phyloP scores from a whole-genome alignment of 2,113 vertebrate genomes.

The Crotalus helleri region DNA sequence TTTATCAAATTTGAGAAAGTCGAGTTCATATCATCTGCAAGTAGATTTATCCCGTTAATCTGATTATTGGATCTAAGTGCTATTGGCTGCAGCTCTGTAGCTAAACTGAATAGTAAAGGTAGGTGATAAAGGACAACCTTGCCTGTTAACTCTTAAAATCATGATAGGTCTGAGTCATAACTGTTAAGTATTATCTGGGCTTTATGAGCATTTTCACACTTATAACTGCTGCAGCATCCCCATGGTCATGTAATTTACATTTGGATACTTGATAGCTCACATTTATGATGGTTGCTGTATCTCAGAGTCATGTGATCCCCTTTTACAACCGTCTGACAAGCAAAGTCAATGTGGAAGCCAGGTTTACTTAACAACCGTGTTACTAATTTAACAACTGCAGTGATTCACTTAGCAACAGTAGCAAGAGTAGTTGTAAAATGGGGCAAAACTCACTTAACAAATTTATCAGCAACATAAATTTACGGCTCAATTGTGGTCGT shows the following conservation, averaged over 20 bases:
- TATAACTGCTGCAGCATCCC: neutral
- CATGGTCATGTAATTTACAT: neutral
- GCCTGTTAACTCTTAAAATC: neutral
- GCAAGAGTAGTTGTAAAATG: neutral
- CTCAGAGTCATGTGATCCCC: neutral
- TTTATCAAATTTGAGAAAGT: neutral
- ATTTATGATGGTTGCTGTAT: neutral
- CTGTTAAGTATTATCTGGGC: neutral
- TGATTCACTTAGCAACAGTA: neutral
- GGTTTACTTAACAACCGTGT: neutral
- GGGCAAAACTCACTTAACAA: neutral
- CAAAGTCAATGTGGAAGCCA: neutral
- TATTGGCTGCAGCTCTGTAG: neutral
- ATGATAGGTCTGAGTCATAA: neutral
- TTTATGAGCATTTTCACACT: neutral
- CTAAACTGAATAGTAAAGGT: neutral
- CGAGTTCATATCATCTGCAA: neutral
- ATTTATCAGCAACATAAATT: neutral
- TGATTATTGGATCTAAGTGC: neutral
- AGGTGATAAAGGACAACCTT: neutral
- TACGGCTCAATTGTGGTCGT: neutral
- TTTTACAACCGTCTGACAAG: neutral
- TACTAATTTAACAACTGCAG: neutral
- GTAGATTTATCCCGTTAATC: neutral
- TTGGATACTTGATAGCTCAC: neutral